A percentile compares a stretch with the other conserved stretches of the same genome.
Conservation (phyloP, 2,113 vertebrate genomes). For the Strix uralensis region DNA sequence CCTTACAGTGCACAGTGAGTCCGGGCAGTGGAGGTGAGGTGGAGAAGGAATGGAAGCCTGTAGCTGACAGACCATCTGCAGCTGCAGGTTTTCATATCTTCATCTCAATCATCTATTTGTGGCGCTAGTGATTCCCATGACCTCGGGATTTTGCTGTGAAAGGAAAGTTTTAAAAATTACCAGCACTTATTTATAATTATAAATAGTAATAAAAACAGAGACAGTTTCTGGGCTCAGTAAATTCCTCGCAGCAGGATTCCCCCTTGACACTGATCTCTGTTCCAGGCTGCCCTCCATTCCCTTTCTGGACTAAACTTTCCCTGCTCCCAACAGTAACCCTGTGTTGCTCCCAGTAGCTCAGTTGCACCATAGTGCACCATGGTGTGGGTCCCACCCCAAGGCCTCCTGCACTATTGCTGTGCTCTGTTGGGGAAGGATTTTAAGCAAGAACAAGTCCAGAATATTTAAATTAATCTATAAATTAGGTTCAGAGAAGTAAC, state of each 20-base stretch:
- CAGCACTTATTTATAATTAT: background rate
- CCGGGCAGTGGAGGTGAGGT: background rate
- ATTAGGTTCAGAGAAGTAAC: background rate
- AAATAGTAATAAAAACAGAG: conserved; percentile 28
- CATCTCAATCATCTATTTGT: background rate
- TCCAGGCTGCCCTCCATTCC: background rate
- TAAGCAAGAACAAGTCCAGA: background rate
- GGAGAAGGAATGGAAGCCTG: fast-evolving
- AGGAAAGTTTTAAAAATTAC: conserved; percentile 12
- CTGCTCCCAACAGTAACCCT: background rate
- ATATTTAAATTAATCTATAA: background rate
- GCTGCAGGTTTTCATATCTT: background rate
- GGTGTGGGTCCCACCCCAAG: background rate
- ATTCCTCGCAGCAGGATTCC: background rate
- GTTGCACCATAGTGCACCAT: background rate
- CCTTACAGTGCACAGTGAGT: background rate
- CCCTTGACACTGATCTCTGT: conserved; percentile 4
- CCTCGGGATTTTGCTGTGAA: background rate
- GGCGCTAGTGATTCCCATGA: background rate
- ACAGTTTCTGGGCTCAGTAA: conserved; percentile 40
- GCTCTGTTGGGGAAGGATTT: background rate
- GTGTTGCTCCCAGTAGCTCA: background rate
- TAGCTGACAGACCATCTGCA: background rate
- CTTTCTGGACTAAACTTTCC: background rate
- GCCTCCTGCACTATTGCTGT: background rate